Conservation (phyloP, 2,797 vertebrate genomes). For the Poecilia picta region DNA sequence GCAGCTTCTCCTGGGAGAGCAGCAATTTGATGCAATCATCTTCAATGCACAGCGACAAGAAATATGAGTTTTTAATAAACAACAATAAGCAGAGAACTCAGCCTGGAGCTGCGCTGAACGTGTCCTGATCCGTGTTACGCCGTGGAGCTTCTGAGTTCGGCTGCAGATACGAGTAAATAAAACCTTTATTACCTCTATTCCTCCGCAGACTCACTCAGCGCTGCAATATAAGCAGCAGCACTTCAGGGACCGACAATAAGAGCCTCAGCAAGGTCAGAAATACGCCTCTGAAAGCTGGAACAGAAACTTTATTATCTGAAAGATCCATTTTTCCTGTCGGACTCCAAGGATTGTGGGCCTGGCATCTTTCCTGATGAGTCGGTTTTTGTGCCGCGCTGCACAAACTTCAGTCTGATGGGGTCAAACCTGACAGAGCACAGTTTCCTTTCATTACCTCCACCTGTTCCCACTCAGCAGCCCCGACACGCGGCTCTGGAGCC, state of each 20-base stretch:
- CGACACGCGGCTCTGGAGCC: constrained; percentile 56
- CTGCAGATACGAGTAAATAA: constrained; percentile 77
- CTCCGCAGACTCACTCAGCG: constrained; percentile 71
- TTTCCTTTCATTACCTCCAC: constrained; percentile 61
- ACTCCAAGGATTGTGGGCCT: background rate
- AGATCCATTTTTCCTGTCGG: background rate
- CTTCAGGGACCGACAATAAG: constrained; percentile 59
- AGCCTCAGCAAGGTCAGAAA: constrained; percentile 34
- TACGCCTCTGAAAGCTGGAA: constrained; percentile 4
- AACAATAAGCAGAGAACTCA: constrained; percentile 62
- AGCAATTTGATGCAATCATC: constrained; percentile 63
- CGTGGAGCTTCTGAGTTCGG: constrained; percentile 29
- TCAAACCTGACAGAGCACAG: constrained; percentile 54
- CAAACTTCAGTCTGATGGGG: constrained; percentile 43
- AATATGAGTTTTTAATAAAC: constrained; percentile 73
- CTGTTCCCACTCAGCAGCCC: constrained; percentile 47
- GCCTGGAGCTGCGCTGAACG: constrained; percentile 51
- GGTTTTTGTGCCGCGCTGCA: constrained; percentile 16
- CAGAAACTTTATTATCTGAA: background rate
- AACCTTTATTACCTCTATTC: constrained; percentile 77
- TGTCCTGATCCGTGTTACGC: constrained; percentile 45
- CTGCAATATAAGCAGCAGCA: constrained; percentile 66
- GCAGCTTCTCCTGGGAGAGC: constrained; percentile 39
- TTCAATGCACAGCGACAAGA: constrained; percentile 55
- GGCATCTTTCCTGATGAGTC: constrained; percentile 32